These are phyloP conservation scores for Aphrophora alni DNA, from an alignment of 2,888 invertebrate species.

Conservation along the genomic window DNA sequence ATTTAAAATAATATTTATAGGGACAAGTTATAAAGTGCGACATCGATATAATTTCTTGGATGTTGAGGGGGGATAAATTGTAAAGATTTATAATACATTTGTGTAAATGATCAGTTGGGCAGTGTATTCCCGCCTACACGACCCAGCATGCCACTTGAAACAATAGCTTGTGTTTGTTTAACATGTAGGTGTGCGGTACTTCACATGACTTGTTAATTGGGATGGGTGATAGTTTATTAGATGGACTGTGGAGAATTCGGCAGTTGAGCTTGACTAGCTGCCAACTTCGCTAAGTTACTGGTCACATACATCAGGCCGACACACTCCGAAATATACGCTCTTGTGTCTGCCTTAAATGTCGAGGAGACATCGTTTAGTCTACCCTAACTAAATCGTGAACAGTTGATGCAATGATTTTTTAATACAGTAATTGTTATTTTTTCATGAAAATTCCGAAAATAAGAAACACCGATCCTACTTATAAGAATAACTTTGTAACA, in stretches of 20 bases:
- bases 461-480: no score
- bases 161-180: no score
- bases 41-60: no score
- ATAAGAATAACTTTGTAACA: no score
- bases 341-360: conserved; percentile 2
- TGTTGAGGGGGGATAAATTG: background rate
- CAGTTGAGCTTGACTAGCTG: background rate
- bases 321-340: background rate
- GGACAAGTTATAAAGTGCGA: no score
- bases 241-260: conserved; percentile 2
- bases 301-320: background rate
- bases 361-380: background rate
- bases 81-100: background rate
- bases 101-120: background rate
- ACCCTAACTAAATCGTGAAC: background rate
- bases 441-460: no score
- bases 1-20: no score
- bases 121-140: background rate
- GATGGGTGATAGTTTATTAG: conserved; percentile 1
- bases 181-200: background rate
- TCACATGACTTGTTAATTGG: background rate
- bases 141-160: background rate
- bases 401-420: no score
- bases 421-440: no score
- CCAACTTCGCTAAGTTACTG: background rate